phyloP scores from a whole-genome alignment of 2,888 invertebrate genomes.

The Lochmaea capreae region DNA sequence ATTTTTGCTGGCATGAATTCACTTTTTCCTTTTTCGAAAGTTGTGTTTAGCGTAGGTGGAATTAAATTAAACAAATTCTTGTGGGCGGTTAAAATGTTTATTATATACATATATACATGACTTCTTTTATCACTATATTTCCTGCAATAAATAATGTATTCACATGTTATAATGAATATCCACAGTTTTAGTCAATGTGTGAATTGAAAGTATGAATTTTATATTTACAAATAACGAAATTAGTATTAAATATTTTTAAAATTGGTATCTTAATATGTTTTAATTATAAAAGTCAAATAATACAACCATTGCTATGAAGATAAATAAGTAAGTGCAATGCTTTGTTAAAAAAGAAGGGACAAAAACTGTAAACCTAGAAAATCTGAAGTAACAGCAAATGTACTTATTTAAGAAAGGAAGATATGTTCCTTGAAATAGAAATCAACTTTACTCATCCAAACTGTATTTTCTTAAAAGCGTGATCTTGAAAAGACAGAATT shows the following conservation, averaged over 20 bases:
- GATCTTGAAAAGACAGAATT: neutral
- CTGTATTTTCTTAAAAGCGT: neutral
- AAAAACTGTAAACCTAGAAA: neutral
- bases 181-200: neutral
- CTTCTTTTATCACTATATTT: neutral
- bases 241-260: neutral
- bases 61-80: neutral
- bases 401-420: neutral
- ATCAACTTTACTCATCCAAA: neutral
- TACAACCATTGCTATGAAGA: neutral
- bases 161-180: neutral
- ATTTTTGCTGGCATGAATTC: no score
- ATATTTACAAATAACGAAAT: neutral
- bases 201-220: neutral
- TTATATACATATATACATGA: conserved; percentile 6
- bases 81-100: neutral
- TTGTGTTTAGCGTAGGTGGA: neutral
- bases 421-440: neutral
- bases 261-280: neutral
- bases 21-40: no score
- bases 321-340: neutral
- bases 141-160: neutral
- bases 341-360: no score
- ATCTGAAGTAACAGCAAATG: neutral
- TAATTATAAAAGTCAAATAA: neutral